Evolutionary conservation across 2,113 vertebrate species (phyloP).

Genomic region (Barnardius zonarius): DNA sequence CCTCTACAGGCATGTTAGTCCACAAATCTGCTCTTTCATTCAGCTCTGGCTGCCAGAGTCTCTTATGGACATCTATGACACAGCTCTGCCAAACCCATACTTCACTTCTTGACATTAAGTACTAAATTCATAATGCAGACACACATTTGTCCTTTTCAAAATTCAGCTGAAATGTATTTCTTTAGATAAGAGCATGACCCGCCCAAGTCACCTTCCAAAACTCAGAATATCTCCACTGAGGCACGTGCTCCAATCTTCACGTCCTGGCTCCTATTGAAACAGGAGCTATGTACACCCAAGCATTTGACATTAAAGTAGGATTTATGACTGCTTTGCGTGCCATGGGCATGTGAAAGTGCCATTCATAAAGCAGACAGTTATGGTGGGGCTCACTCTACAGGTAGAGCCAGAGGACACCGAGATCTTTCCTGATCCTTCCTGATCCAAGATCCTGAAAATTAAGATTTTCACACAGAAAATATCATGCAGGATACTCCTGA

Average conservation of each 20-base stretch:
- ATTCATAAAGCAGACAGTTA: background rate
- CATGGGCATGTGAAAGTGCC: background rate
- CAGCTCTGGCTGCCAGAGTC: background rate
- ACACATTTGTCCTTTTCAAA: slow-evolving; percentile 54
- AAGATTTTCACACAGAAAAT: background rate
- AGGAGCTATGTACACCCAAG: background rate
- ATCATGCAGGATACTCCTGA: background rate
- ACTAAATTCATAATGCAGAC: slow-evolving; percentile 60
- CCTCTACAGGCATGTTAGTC: slow-evolving; percentile 14
- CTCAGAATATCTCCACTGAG: background rate
- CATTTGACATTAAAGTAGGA: background rate
- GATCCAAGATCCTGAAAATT: background rate
- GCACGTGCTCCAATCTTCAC: background rate
- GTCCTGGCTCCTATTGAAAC: background rate
- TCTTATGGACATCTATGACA: slow-evolving; percentile 33
- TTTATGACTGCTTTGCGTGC: background rate
- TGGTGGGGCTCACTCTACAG: background rate
- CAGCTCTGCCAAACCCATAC: slow-evolving; percentile 35
- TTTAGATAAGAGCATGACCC: slow-evolving; percentile 29
- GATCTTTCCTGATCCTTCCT: background rate
- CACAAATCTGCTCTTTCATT: slow-evolving; percentile 41
- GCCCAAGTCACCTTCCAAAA: slow-evolving; percentile 14
- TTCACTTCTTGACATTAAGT: slow-evolving; percentile 51
- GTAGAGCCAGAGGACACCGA: background rate
- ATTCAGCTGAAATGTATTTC: slow-evolving; percentile 17